Conservation (phyloP, 2,888 invertebrate genomes). For the Hydropsyche betteni region DNA sequence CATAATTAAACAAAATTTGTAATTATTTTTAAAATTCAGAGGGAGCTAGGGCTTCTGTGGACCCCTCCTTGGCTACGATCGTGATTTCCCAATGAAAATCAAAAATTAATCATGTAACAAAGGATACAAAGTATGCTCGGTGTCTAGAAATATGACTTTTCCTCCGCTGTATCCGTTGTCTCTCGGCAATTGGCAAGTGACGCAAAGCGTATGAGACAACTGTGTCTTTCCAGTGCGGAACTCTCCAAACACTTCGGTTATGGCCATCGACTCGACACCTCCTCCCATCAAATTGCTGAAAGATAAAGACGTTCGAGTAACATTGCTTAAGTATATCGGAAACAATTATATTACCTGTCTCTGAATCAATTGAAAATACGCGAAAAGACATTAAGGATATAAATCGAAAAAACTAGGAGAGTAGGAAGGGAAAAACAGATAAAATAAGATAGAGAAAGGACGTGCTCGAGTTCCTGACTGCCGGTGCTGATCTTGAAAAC, state of each 20-base stretch:
- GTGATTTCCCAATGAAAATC: conserved; percentile 3
- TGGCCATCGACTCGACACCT: conserved; percentile 84
- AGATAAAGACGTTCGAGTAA: conserved; percentile 43
- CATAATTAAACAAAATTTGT: no score
- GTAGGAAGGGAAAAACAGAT: background rate
- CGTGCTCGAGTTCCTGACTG: conserved; percentile 77
- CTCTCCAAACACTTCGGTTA: conserved; percentile 86
- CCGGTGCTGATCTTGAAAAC: conserved; percentile 77
- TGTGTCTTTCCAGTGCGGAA: conserved; percentile 86
- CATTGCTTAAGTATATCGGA: conserved; percentile 14
- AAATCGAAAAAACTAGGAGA: background rate
- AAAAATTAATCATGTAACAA: conserved; percentile 53
- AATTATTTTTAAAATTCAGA: background rate
- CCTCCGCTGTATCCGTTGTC: conserved; percentile 76
- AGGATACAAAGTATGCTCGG: conserved; percentile 87
- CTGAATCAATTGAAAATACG: conserved; percentile 23
- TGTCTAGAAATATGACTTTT: conserved; percentile 84
- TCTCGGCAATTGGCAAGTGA: conserved; percentile 79
- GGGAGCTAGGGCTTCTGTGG: conserved; percentile 26
- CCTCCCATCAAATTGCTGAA: conserved; percentile 78
- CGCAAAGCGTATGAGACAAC: conserved; percentile 80
- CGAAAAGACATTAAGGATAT: no score
- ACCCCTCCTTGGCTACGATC: no score
- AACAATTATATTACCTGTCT: background rate
- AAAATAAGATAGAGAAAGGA: conserved; percentile 46